Evolutionary conservation across 2,797 vertebrate species (phyloP).

Genomic region (Sarcophilus harrisii): DNA sequence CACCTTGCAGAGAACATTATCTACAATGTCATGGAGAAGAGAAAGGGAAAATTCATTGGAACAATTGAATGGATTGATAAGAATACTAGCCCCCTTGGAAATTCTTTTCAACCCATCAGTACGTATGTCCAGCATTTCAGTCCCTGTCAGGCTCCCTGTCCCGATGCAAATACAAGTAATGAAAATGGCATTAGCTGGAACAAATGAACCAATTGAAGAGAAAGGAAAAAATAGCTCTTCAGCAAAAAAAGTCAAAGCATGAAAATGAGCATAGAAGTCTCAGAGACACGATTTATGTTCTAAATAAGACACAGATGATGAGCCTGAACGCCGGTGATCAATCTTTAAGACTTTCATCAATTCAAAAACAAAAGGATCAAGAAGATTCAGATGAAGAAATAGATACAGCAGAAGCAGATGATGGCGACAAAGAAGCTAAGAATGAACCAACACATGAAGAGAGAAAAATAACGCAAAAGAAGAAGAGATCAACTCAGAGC

Average conservation of each 20-base stretch:
- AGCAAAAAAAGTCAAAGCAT: constrained; percentile 83
- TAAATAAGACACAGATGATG: constrained; percentile 95
- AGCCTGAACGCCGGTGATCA: constrained; percentile 88
- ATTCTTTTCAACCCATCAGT: constrained; percentile 76
- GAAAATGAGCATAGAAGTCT: constrained; percentile 79
- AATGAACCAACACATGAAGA: not conserved
- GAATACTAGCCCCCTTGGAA: constrained; percentile 85
- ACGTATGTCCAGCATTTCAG: constrained; percentile 78
- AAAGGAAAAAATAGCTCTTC: constrained; percentile 73
- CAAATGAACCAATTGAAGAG: constrained; percentile 64
- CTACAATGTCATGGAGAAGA: constrained; percentile 91
- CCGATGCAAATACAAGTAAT: constrained; percentile 78
- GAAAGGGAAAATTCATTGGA: constrained; percentile 92
- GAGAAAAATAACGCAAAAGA: not conserved
- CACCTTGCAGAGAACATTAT: constrained; percentile 86
- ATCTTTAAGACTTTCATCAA: constrained; percentile 88
- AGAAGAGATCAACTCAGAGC: not conserved
- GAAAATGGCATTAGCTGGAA: constrained; percentile 28
- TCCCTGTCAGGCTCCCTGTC: constrained; percentile 76
- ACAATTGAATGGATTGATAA: constrained; percentile 81
- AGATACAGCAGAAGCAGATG: not conserved
- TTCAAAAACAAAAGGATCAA: constrained; percentile 90
- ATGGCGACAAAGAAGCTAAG: not conserved
- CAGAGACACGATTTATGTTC: constrained; percentile 91
- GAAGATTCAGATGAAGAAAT: constrained; percentile 31